Conservation (phyloP, 53 echinoderm and acorn worm species). For the Hippasteria phrygiana region DNA sequence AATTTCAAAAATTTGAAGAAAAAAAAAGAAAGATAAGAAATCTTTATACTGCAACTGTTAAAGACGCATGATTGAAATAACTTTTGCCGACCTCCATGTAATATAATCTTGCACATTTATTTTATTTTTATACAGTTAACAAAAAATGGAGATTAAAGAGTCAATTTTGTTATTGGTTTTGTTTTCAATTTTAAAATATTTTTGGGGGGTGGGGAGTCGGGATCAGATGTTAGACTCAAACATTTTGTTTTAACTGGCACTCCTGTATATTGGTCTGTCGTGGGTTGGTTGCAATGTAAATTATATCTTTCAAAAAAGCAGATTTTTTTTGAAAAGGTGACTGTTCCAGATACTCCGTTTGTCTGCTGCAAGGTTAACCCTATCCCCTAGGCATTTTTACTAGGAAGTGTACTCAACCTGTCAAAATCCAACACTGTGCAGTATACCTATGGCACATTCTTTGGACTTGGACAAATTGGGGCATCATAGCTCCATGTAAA, state of each 20-base stretch:
- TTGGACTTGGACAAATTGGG: too few species aligned
- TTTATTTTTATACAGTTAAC: slow-evolving; percentile 62
- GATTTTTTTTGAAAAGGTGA: neutral
- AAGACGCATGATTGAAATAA: neutral
- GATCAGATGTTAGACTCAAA: neutral
- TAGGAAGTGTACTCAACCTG: too few species aligned
- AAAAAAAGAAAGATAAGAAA: neutral
- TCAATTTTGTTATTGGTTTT: neutral
- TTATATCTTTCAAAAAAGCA: neutral
- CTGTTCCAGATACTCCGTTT: neutral
- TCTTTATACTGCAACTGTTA: neutral
- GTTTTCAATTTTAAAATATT: too few species aligned
- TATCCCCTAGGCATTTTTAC: neutral
- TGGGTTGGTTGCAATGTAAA: slow-evolving; percentile 61
- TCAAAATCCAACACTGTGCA: too few species aligned
- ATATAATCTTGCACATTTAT: slow-evolving; percentile 48
- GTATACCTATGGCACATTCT: too few species aligned
- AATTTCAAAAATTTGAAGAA: neutral
- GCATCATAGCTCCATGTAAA: too few species aligned
- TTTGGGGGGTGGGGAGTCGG: neutral
- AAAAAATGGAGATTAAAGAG: neutral
- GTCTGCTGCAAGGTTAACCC: neutral
- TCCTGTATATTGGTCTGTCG: neutral
- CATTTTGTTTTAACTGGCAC: neutral
- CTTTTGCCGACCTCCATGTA: slow-evolving; percentile 18